phyloP scores from a whole-genome alignment of 2,888 invertebrate species.

The Ochropleura plecta region DNA sequence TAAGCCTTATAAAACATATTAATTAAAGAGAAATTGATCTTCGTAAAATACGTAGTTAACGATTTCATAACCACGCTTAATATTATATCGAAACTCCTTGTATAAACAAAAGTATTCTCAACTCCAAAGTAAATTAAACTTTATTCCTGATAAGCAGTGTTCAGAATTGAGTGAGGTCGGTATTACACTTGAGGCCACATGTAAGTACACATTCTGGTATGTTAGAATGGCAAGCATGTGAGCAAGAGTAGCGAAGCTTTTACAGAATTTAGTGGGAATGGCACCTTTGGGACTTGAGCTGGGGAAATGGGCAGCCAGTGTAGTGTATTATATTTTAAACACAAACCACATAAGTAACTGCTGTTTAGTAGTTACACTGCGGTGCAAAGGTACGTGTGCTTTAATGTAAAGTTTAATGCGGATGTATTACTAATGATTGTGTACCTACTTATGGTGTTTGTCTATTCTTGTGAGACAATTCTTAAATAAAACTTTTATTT shows the following conservation, averaged over 20 bases:
- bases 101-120: constrained; percentile 55
- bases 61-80: constrained; percentile 52
- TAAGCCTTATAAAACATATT: constrained; percentile 43
- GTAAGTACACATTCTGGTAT: constrained; percentile 64
- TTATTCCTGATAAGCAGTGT: constrained; percentile 26
- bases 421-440: constrained; percentile 32
- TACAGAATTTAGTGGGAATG: constrained; percentile 74
- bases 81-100: constrained; percentile 50
- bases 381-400: constrained; percentile 44
- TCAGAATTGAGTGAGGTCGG: constrained; percentile 24
- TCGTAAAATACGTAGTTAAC: constrained; percentile 38
- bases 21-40: constrained; percentile 60
- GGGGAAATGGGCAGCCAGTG: constrained; percentile 49
- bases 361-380: constrained; percentile 55
- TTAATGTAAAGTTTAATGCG: constrained; percentile 51
- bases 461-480: neutral
- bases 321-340: constrained; percentile 65
- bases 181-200: constrained; percentile 52
- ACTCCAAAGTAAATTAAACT: constrained; percentile 44
- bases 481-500: neutral
- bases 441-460: neutral
- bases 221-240: constrained; percentile 69
- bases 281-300: constrained; percentile 70
- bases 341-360: constrained; percentile 62
- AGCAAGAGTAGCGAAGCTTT: constrained; percentile 70